Conservation (phyloP, 2,888 invertebrate species). For the Hemaris fuciformis region DNA sequence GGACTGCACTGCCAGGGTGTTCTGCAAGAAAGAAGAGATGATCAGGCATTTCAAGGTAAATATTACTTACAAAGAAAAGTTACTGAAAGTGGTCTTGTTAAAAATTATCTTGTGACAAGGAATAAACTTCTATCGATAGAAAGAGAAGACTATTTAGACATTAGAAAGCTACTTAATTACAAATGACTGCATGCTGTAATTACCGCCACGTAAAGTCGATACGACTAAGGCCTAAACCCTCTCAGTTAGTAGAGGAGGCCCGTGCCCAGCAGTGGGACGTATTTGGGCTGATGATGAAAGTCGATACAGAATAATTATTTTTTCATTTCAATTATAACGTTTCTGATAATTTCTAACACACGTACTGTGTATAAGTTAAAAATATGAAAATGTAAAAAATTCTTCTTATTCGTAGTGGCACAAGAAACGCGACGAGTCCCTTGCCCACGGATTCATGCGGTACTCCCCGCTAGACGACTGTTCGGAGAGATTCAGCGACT, state of each 20-base stretch:
- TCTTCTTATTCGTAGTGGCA: constrained; percentile 88
- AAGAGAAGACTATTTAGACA: too few relatives aligned
- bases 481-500: constrained; percentile 90
- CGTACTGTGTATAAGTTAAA: neutral
- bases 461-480: constrained; percentile 98
- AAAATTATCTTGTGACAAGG: too few relatives aligned
- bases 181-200: too few relatives aligned
- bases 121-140: too few relatives aligned
- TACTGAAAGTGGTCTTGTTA: neutral
- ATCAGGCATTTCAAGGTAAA: constrained; percentile 93
- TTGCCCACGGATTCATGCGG: constrained; percentile 96
- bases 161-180: too few relatives aligned
- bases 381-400: neutral
- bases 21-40: constrained; percentile 99
- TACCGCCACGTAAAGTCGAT: too few relatives aligned
- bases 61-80: neutral
- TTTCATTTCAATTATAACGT: too few relatives aligned
- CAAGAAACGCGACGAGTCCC: constrained; percentile 97
- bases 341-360: neutral
- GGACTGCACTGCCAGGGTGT: constrained; percentile 88
- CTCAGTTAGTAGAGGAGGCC: too few relatives aligned
- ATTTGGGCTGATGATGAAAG: too few relatives aligned
- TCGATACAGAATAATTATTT: too few relatives aligned
- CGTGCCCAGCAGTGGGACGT: too few relatives aligned
- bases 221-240: too few relatives aligned